A percentile compares a stretch with the other conserved stretches of the same genome.
Conservation (phyloP, 2,797 vertebrate species). For the Pangasius krempfi region DNA sequence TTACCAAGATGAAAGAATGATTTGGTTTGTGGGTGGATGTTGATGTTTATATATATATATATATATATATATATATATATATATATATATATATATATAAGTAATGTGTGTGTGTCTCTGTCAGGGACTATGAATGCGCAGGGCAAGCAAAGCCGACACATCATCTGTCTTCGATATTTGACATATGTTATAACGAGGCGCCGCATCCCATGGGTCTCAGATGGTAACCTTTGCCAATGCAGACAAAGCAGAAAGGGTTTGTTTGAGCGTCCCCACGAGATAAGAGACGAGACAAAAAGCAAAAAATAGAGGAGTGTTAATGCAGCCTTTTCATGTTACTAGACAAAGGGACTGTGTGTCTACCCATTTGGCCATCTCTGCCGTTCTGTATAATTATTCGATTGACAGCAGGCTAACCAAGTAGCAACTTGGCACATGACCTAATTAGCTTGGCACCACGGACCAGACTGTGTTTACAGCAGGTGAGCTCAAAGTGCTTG, state of each 20-base stretch:
- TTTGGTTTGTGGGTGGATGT: slow-evolving; percentile 41
- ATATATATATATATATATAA: not conserved
- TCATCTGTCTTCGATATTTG: slow-evolving; percentile 70
- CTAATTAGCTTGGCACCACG: slow-evolving; percentile 43
- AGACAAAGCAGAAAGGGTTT: slow-evolving; percentile 66
- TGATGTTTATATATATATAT: slow-evolving; percentile 7
- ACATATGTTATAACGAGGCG: slow-evolving; percentile 73
- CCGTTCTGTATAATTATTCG: slow-evolving; percentile 16
- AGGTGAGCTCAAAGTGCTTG: slow-evolving; percentile 27
- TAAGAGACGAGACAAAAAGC: slow-evolving; percentile 71
- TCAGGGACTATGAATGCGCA: slow-evolving; percentile 54
- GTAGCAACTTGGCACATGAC: slow-evolving; percentile 36
- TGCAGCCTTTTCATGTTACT: slow-evolving; percentile 38
- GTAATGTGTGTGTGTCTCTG: slow-evolving; percentile 15
- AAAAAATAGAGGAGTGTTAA: slow-evolving; percentile 30
- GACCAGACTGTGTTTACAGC: slow-evolving; percentile 23
- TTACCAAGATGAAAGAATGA: slow-evolving; percentile 55
- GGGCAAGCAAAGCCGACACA: slow-evolving; percentile 67
- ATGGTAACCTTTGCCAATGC: slow-evolving; percentile 72
- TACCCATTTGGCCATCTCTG: not conserved
- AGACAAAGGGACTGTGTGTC: slow-evolving; percentile 20
- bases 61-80: not conserved
- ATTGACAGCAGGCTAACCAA: slow-evolving; percentile 36
- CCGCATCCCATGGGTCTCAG: slow-evolving; percentile 68
- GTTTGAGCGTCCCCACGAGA: slow-evolving; percentile 66